Evolutionary conservation across 2,113 vertebrate genomes (phyloP).

Genomic region (Labeo rohita): DNA sequence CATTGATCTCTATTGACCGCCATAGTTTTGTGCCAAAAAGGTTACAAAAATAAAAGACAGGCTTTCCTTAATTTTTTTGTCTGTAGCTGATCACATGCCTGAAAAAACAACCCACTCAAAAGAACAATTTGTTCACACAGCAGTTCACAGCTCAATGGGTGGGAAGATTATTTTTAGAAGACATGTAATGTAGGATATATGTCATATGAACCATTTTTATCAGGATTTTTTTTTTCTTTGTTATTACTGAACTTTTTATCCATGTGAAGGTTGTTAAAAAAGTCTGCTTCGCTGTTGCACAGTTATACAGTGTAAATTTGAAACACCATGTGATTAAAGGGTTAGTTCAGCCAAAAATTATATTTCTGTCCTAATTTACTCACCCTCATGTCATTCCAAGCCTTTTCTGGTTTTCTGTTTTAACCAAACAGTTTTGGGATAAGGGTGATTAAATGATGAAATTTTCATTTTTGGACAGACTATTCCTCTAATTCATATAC

Average conservation of each 20-base stretch:
- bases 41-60: not conserved
- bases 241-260: too few species aligned
- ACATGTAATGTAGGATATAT: not conserved
- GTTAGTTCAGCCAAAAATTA: not conserved
- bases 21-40: not conserved
- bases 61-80: not conserved
- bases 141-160: not conserved
- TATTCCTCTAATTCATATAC: not conserved
- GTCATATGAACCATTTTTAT: not conserved
- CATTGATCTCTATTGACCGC: too few species aligned
- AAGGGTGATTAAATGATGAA: too few species aligned
- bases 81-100: not conserved
- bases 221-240: too few species aligned
- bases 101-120: not conserved
- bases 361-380: not conserved
- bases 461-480: too few species aligned
- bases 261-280: too few species aligned
- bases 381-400: not conserved
- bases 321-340: not conserved
- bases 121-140: not conserved
- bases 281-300: not conserved
- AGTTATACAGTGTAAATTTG: not conserved
- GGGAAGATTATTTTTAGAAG: not conserved
- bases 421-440: too few species aligned
- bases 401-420: not conserved